These are phyloP conservation scores for Patagioenas fasciata DNA, from an alignment of 2,113 vertebrate species.

Conservation along the genomic window DNA sequence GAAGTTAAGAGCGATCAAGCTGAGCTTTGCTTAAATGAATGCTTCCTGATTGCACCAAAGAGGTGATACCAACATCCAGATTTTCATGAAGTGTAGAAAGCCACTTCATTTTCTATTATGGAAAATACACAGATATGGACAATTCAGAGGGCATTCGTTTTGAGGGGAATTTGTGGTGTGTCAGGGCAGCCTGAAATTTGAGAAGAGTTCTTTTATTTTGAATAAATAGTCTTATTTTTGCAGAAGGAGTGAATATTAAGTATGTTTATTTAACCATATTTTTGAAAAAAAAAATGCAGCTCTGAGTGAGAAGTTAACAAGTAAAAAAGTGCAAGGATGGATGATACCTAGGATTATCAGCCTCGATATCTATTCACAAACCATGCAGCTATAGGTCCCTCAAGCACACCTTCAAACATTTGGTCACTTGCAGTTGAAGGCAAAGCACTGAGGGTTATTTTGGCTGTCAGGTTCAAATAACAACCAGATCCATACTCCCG, in stretches of 20 bases:
- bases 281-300: not conserved
- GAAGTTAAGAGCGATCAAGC: not conserved
- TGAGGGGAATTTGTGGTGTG: not conserved
- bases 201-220: not conserved
- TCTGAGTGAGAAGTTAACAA: slow-evolving; percentile 7
- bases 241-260: slow-evolving; percentile 32
- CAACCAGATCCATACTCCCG: not conserved
- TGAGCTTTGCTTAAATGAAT: not conserved
- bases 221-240: not conserved
- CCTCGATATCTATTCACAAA: not conserved
- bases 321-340: not conserved
- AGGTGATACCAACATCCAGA: not conserved
- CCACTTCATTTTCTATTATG: not conserved
- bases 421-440: not conserved
- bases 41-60: not conserved
- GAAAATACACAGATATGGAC: not conserved
- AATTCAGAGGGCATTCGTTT: not conserved
- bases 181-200: not conserved
- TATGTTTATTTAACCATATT: not conserved
- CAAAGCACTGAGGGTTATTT: not conserved
- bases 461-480: slow-evolving; percentile 30
- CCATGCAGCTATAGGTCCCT: not conserved
- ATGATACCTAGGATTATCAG: not conserved
- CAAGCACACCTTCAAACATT: not conserved
- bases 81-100: not conserved